phyloP scores from a whole-genome alignment of 2,113 vertebrate species.

The Clarias magur region DNA sequence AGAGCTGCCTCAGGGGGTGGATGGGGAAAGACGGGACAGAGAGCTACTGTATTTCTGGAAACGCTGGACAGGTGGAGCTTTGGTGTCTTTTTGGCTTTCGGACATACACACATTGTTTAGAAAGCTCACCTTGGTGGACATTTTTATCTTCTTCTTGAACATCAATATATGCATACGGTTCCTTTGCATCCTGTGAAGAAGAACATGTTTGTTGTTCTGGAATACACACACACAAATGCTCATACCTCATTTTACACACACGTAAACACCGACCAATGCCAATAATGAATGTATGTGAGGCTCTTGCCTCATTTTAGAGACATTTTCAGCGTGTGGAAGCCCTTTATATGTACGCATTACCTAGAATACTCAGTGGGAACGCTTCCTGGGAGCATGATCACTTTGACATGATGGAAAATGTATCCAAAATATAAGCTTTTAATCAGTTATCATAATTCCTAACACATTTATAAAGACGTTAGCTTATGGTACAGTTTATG shows the following conservation, averaged over 20 bases:
- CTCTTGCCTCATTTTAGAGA: background rate
- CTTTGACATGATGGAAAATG: background rate
- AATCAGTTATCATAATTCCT: background rate
- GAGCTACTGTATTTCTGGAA: constrained; percentile 43
- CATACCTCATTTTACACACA: background rate
- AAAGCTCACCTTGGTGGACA: constrained; percentile 35
- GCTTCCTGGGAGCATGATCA: background rate
- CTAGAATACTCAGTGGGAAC: background rate
- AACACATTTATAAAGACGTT: background rate
- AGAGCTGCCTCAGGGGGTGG: constrained; percentile 27
- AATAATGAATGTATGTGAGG: background rate
- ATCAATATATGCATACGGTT: background rate
- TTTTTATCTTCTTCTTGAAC: constrained; percentile 5
- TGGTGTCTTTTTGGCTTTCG: background rate
- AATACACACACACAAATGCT: background rate
- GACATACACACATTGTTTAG: background rate
- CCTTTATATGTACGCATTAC: background rate
- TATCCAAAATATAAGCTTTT: background rate
- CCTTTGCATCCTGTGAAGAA: constrained; percentile 24
- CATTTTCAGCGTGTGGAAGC: background rate
- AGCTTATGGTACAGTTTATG: background rate
- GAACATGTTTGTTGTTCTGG: background rate
- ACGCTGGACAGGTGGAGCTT: constrained; percentile 8
- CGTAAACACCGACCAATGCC: background rate
- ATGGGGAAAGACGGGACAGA: constrained; percentile 24